Base-by-base conservation (phyloP, 2,888 invertebrate genomes). In the Frankliniella intonsa region DNA sequence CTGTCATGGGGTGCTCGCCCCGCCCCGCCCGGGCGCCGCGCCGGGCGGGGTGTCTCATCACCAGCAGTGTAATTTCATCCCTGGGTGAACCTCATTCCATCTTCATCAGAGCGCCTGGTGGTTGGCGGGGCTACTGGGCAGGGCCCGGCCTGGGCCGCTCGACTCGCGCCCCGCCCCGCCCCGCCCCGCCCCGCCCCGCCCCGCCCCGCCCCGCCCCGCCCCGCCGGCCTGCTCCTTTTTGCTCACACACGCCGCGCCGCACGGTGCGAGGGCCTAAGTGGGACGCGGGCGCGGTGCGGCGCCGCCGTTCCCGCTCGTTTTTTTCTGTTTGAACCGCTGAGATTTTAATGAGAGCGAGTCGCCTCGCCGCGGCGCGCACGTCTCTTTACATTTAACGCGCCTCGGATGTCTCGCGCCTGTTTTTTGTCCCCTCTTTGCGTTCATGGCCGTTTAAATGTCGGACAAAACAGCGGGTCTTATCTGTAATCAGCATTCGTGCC, bases 41-140 rank as follows among this genome's bases (percentile, higher is more conserved):
- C 38, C 38, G 38, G 38, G 38, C 69, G 69, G 22, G 25, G 25
- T 76, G 69, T 76, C 69, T 22, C 69, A 22, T 22, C 69, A 76
- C 25, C 25, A 25, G 22, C 69, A 25, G 25, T 8, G 69, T 76
- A 76, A 76, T 76, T 76, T 76, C 69, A 76, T 25, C 69, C 69
- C 25, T 25, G 22, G 69, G 69, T 76, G 69, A 76, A 76, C 69
- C 69, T 25, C 69, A 76, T 76, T 76, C 69, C 69, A 76, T 76
- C 69, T 76, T 76, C 69, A 76, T 76, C 69, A 76, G 69, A 76
- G 69, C 7, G 19, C 19, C 19, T 17, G 69, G n/a, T 10, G 69
- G 38, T 38, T 38, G 38, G 38, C 38, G 5, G 38, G 38, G 38
- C 38, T 38, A 38, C 38, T 38, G 38, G 38, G 38, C 38, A 38